These are phyloP conservation scores for Tenthredo mesomela DNA, from an alignment of 2,888 invertebrate species.

Conservation along the genomic window DNA sequence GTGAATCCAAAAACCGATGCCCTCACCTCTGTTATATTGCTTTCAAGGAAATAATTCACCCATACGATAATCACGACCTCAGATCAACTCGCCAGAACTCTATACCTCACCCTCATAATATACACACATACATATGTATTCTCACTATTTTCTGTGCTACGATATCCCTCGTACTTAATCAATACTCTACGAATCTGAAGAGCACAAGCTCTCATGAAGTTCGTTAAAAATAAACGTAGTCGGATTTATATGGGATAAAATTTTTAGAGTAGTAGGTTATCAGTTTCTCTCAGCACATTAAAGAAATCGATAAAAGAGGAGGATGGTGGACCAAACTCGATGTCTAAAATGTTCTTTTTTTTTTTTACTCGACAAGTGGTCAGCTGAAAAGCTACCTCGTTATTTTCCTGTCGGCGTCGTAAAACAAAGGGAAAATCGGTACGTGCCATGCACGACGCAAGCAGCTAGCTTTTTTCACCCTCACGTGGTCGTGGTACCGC, in stretches of 20 bases:
- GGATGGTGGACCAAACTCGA: background rate
- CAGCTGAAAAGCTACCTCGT: constrained; percentile 45
- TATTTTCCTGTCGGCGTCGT: constrained; percentile 34
- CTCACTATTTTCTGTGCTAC: background rate
- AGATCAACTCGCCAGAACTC: background rate
- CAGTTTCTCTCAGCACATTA: background rate
- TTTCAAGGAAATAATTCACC: background rate
- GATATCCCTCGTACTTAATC: background rate
- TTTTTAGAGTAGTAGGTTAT: too few relatives aligned
- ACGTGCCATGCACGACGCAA: constrained; percentile 16
- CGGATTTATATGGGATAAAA: too few relatives aligned
- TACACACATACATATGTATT: background rate
- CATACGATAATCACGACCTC: background rate
- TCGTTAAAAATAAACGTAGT: too few relatives aligned
- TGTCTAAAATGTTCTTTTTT: constrained; percentile 16
- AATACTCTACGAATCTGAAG: background rate
- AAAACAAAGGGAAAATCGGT: constrained; percentile 44
- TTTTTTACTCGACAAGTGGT: constrained; percentile 25
- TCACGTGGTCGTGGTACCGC: constrained; percentile 34
- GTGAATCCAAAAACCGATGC: constrained; percentile 15
- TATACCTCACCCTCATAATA: background rate
- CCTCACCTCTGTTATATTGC: background rate
- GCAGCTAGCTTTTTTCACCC: constrained; percentile 6
- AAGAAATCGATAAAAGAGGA: background rate
- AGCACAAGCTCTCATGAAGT: background rate